Evolutionary conservation across 1,140 invertebrate genomes (phyloP).

Genomic region (Akabosia matsudoensis): DNA sequence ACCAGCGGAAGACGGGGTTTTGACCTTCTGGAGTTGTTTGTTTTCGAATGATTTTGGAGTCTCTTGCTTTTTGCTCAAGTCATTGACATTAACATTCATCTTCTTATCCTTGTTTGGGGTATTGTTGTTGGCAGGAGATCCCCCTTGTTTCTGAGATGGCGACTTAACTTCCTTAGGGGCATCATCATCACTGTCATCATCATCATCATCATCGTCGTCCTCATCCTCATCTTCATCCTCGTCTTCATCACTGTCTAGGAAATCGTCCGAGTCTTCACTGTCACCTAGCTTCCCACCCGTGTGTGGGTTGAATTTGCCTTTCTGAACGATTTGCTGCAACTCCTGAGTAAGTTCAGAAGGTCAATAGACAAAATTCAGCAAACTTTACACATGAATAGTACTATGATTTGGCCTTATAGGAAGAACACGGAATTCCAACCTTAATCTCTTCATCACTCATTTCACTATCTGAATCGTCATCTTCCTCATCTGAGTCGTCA

Average conservation of each 20-base stretch:
- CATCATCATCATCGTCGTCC: not conserved
- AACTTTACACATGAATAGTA: not conserved
- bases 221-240: constrained; percentile 13
- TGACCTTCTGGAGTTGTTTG: constrained; percentile 55
- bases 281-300: constrained; percentile 25
- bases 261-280: constrained; percentile 49
- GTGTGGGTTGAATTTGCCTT: not conserved
- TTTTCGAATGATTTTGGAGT: constrained; percentile 54
- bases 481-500: constrained; percentile 46
- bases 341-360: not conserved
- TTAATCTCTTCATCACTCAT: constrained; percentile 37
- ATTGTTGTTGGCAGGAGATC: constrained; percentile 30
- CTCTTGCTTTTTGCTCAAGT: constrained; percentile 29
- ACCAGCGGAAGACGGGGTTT: constrained; percentile 40
- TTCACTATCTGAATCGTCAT: constrained; percentile 46
- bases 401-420: not conserved
- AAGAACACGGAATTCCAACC: not conserved
- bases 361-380: not conserved
- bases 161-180: too few species aligned
- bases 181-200: not conserved
- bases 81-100: constrained; percentile 22
- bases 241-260: constrained; percentile 46
- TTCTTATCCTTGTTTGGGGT: constrained; percentile 54
- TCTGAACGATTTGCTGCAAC: not conserved
- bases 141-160: constrained; percentile 41